Base-by-base conservation (phyloP, 30 jellyfish, hydroid and myxozoan species). In the Turritopsis rubra region DNA sequence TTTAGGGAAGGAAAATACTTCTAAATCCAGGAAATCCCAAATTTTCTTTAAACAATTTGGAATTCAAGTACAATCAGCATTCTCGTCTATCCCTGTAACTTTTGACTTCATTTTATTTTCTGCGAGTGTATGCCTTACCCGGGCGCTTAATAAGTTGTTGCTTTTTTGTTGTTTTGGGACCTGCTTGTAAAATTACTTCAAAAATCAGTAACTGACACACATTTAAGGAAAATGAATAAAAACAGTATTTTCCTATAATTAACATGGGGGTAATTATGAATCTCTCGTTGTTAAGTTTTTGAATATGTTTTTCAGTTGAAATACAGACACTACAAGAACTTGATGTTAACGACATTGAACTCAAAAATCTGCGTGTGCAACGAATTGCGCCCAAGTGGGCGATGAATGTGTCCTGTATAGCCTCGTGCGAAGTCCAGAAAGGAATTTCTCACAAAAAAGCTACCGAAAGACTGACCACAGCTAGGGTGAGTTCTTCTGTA, bases 231-330 rank as follows among this genome's bases (percentile, higher is more conserved):
- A n/a, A n/a, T n/a, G n/a, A n/a, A n/a, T n/a, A n/a, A n/a, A n/a
- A n/a, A n/a, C n/a, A n/a, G n/a, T n/a, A n/a, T n/a, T n/a, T n/a
- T n/a, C n/a, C n/a, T n/a, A n/a, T n/a, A n/a, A n/a, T n/a, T n/a
- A n/a, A n/a, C n/a, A n/a, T n/a, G n/a, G n/a, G n/a, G n/a, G n/a
- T n/a, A n/a, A n/a, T n/a, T n/a, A n/a, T n/a, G n/a, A n/a, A n/a
- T n/a, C n/a, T n/a, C n/a, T n/a, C n/a, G n/a, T n/a, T n/a, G n/a
- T n/a, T n/a, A n/a, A n/a, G n/a, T n/a, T n/a, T n/a, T n/a, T n/a
- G n/a, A n/a, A n/a, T n/a, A n/a, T n/a, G n/a, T n/a, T n/a, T 80
- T 80, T 52, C 30, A 80, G 87, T 80, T 52, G 87, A 80, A 53
- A 80, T 80, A 25, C 87, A 65, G 79, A 80, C 79, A 25, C 7